A percentile compares a stretch with the other conserved stretches of the same genome.
phyloP scores from a whole-genome alignment of 2,797 vertebrate genomes.

The Enteromius anoplus region DNA sequence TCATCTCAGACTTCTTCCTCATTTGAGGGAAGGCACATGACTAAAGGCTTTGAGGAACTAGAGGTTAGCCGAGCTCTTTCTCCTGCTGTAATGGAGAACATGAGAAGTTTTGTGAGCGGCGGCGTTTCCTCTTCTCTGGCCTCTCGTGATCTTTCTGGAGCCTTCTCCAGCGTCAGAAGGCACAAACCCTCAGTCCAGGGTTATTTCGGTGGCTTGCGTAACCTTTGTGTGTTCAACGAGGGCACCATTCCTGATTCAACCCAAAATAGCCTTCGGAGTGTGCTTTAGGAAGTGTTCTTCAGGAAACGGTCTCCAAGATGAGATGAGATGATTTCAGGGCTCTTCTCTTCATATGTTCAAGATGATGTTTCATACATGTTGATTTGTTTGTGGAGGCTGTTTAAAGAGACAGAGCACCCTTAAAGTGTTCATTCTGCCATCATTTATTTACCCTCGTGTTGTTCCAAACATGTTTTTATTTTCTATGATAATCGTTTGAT shows the following conservation, averaged over 20 bases:
- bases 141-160: constrained; percentile 11
- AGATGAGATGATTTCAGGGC: neutral
- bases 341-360: neutral
- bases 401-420: neutral
- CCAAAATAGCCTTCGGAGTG: constrained; percentile 55
- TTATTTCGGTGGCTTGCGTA: constrained; percentile 55
- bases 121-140: constrained; percentile 9
- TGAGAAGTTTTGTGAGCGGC: neutral
- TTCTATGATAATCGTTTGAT: neutral
- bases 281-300: constrained; percentile 54
- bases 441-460: neutral
- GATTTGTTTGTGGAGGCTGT: neutral
- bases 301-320: neutral
- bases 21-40: constrained; percentile 69
- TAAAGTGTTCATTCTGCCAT: neutral
- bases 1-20: constrained; percentile 73
- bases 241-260: constrained; percentile 51
- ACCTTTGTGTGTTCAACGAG: constrained; percentile 41
- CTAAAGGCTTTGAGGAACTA: constrained; percentile 67
- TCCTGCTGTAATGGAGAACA: constrained; percentile 52
- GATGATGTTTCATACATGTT: neutral
- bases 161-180: constrained; percentile 3
- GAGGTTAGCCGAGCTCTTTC: constrained; percentile 29
- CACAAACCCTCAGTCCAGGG: constrained; percentile 10
- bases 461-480: neutral